phyloP scores from a whole-genome alignment of 2,797 vertebrate genomes.

The Cichlasoma orientale region DNA sequence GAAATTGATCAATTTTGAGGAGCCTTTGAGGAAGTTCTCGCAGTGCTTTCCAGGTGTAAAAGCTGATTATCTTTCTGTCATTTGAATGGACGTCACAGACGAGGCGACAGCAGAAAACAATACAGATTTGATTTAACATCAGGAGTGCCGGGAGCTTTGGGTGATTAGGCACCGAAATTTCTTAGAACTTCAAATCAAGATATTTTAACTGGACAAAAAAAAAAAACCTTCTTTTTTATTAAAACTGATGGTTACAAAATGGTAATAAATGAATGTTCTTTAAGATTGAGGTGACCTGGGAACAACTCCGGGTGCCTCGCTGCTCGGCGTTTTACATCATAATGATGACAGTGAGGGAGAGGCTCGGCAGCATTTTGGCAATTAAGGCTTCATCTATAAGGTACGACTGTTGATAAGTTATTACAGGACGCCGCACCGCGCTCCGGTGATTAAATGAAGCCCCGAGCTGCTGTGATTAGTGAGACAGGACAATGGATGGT shows the following conservation, averaged over 20 bases:
- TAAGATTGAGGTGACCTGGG: not conserved
- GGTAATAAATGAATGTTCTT: not conserved
- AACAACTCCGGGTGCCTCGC: conserved; percentile 1
- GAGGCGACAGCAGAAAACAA: not conserved
- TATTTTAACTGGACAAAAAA: not conserved
- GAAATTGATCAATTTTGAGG: not conserved
- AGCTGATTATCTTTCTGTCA: not conserved
- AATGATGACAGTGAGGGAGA: conserved; percentile 20
- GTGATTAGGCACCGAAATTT: not conserved
- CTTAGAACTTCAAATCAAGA: conserved; percentile 7
- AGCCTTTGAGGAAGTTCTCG: not conserved
- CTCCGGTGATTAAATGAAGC: conserved; percentile 66
- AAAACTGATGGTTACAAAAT: not conserved
- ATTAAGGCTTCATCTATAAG: conserved; percentile 60
- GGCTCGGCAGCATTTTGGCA: conserved; percentile 39
- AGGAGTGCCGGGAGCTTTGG: not conserved
- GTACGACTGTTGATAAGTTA: conserved; percentile 57
- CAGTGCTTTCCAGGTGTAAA: not conserved
- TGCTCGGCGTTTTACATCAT: conserved; percentile 28
- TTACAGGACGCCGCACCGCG: conserved; percentile 44
- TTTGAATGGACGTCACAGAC: not conserved
- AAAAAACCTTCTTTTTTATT: not conserved
- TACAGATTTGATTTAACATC: not conserved
- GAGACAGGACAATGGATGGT: conserved; percentile 63
- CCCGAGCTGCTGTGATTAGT: conserved; percentile 63